Base-by-base conservation (phyloP, 2,888 invertebrate species). In the Elgonia sp. region DNA sequence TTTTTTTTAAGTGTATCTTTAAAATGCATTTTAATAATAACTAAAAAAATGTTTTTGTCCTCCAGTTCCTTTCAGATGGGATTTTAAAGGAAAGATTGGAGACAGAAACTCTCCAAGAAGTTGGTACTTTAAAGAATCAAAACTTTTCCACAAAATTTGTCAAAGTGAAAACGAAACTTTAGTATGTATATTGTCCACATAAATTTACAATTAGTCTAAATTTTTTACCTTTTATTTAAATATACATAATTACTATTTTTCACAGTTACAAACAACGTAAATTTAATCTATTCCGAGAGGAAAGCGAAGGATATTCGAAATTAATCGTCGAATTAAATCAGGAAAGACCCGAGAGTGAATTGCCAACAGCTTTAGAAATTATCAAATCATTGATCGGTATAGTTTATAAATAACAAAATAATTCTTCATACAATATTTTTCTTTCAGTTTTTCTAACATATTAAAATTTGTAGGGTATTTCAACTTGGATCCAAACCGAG, bases 301-400 rank as follows among this genome's bases (percentile, higher is more conserved):
- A 99, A 95, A 99, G 98, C 95, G 99, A 99, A 96, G 99, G 99
- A 8, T 99, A 99, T 95, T 98, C 99, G 1, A 99, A 99, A 95
- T 95, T 99, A 65, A 97, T 99, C 84, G 97, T 98, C 20, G 99
- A 99, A 95, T 95, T 99, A 86, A 98, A 98, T 95, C 98, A 98
- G 95, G 97, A 98, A 92, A 96, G 96, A 90, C 96, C 96, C 82
- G 96, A 96, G 92, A 94, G 90, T 55, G 95, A 96, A 90, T 96
- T 96, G 79, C 96, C 96, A 89, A 96, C 97, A 91, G 96, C 96
- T 92, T 95, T 99, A 93, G 97, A 98, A 95, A 97, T 98, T 83
- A 97, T 99, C 79, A 98, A 98, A 94, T 98, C 99, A 2, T 95
- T 99, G 80, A 99, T 99, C 94, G 99, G 98, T 98, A 95, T 60